Evolutionary conservation across 2,797 vertebrate species (phyloP).

Genomic region (Melanotaenia boesemani): DNA sequence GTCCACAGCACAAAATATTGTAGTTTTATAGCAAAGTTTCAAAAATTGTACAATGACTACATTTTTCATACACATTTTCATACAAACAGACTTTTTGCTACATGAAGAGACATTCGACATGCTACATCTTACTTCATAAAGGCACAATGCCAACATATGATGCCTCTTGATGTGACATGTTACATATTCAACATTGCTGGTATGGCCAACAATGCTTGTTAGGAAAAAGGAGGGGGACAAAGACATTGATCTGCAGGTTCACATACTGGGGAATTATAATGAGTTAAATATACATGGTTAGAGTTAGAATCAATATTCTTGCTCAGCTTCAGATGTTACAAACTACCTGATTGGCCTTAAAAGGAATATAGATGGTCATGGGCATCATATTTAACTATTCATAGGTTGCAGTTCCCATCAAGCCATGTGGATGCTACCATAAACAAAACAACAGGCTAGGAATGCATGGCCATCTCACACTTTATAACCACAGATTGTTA

Average conservation of each 20-base stretch:
- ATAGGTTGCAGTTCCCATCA: background rate
- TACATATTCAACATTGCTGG: background rate
- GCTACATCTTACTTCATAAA: background rate
- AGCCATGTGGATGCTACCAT: background rate
- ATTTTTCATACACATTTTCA: too few species aligned
- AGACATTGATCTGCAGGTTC: too few species aligned
- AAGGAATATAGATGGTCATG: background rate
- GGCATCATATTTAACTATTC: background rate
- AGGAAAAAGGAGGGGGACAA: background rate
- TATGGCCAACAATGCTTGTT: background rate
- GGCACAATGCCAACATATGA: background rate
- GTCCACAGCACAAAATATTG: background rate
- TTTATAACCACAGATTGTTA: too few species aligned
- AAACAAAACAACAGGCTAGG: background rate
- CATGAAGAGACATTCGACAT: background rate
- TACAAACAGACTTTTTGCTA: too few species aligned
- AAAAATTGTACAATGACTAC: background rate
- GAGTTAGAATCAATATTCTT: background rate
- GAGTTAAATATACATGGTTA: background rate
- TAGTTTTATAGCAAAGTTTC: background rate
- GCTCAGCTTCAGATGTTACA: too few species aligned
- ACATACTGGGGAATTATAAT: too few species aligned
- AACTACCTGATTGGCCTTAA: too few species aligned
- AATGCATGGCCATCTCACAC: background rate
- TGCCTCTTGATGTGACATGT: too few species aligned